Percentiles rank a stretch among this genome's conserved stretches.
Conservation (phyloP, 2,797 vertebrate genomes). For the Aratinga solstitialis region DNA sequence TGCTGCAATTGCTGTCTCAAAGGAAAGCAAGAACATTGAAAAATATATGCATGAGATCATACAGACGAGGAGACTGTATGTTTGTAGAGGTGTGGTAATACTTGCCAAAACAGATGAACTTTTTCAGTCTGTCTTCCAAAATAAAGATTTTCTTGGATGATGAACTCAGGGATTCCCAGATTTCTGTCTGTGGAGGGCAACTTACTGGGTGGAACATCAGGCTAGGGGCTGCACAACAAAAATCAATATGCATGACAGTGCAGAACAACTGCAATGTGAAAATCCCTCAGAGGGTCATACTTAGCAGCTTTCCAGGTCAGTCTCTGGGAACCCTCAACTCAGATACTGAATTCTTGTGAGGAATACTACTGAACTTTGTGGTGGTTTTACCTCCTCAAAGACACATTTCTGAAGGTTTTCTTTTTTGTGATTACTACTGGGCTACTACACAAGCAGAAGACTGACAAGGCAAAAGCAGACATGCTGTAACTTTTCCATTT, state of each 20-base stretch:
- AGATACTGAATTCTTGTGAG: not conserved
- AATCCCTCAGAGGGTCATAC: not conserved
- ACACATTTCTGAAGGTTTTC: not conserved
- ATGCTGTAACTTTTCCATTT: not conserved
- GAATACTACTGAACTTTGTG: not conserved
- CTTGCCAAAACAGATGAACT: conserved; percentile 18
- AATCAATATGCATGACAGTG: not conserved
- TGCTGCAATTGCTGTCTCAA: conserved; percentile 8
- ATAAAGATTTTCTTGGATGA: conserved; percentile 12
- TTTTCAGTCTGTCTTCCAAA: conserved; percentile 37
- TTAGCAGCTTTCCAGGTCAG: not conserved
- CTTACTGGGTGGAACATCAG: not conserved
- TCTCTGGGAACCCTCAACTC: not conserved
- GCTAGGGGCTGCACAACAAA: not conserved
- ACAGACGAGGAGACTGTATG: not conserved
- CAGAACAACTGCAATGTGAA: not conserved
- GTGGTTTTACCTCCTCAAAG: not conserved
- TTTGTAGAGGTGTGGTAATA: conserved; percentile 40
- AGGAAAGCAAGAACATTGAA: conserved; percentile 36
- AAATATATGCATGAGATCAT: conserved; percentile 34
- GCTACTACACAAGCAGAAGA: not conserved
- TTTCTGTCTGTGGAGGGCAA: not conserved
- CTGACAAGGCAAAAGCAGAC: conserved; percentile 26
- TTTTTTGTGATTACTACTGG: not conserved
- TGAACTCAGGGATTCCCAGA: not conserved